Evolutionary conservation across 2,888 invertebrate genomes (phyloP), one percentile per base, ranked within the genome.

Genomic region (Leptura quadrifasciata): DNA sequence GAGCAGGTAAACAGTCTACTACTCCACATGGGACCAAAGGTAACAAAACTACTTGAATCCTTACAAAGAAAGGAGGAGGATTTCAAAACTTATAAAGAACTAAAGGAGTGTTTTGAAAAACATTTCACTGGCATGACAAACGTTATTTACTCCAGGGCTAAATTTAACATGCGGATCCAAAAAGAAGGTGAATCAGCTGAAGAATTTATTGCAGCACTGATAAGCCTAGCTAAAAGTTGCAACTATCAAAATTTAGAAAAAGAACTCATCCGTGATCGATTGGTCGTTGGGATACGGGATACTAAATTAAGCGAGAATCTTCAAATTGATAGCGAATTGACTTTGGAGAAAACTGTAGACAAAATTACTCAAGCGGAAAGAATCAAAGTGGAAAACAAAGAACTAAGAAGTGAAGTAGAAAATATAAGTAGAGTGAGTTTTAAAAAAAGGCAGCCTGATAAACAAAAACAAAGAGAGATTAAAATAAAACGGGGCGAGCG

Each of bases 171-270:
- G n/a, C n/a, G n/a, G n/a, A n/a, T n/a, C n/a, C n/a, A n/a, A n/a
- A n/a, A n/a, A n/a, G n/a, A n/a, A n/a, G n/a, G n/a, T n/a, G n/a
- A n/a, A n/a, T n/a, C n/a, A n/a, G n/a, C n/a, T n/a, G n/a, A n/a
- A n/a, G n/a, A n/a, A n/a, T n/a, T n/a, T n/a, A n/a, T n/a, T n/a
- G n/a, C n/a, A n/a, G n/a, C n/a, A n/a, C 20, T 55, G 17, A 17
- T 55, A 55, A 52, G 17, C 52, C 52, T 52, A 52, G 52, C 17
- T n/a, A 55, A 55, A 55, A 55, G 17, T 10, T 55, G 55, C 17
- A 10, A 55, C 10, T 55, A 6, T 17, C 3, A 55, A 20, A 55
- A 3, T 17, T 55, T 55, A 17, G 55, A 55, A 17, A 10, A 55
- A 6, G 55, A 55, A 55, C 6, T 55, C 3, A 55, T 55, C 17